Conservation (phyloP, 1,140 invertebrate species). For the Trinorchestia longiramus region DNA sequence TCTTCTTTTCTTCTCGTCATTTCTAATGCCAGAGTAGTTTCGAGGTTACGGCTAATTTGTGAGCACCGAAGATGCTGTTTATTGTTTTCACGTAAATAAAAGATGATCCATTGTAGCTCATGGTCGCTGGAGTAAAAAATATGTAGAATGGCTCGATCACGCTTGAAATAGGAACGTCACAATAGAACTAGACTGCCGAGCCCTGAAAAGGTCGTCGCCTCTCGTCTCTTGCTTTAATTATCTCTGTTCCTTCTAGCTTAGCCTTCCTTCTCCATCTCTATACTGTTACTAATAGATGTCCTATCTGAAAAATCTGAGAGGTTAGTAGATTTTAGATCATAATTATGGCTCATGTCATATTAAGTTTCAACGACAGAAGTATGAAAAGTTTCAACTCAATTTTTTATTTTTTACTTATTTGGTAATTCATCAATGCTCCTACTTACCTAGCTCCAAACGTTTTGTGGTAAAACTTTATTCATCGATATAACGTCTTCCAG, state of each 20-base stretch:
- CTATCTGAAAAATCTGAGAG: background rate
- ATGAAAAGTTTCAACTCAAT: background rate
- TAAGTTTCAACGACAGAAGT: background rate
- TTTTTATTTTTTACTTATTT: background rate
- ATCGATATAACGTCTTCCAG: background rate
- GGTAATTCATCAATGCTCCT: background rate
- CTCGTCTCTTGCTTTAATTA: background rate
- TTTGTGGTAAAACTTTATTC: background rate
- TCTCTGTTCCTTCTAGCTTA: background rate
- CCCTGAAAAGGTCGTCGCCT: background rate
- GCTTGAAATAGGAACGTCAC: background rate
- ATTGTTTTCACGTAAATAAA: background rate
- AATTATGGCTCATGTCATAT: background rate
- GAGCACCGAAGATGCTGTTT: no score
- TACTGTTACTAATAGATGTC: background rate
- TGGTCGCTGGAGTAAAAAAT: background rate
- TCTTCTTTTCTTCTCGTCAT: background rate
- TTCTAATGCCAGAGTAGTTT: background rate
- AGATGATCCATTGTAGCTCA: background rate
- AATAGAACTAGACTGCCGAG: background rate
- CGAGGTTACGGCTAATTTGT: background rate
- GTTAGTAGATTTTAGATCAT: background rate
- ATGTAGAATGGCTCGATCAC: background rate
- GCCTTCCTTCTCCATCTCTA: background rate
- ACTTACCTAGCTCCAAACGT: background rate